A percentile compares a stretch with the other conserved stretches of the same genome.
Conservation (phyloP, 2,888 invertebrate genomes). For the Brachylomia viminalis region DNA sequence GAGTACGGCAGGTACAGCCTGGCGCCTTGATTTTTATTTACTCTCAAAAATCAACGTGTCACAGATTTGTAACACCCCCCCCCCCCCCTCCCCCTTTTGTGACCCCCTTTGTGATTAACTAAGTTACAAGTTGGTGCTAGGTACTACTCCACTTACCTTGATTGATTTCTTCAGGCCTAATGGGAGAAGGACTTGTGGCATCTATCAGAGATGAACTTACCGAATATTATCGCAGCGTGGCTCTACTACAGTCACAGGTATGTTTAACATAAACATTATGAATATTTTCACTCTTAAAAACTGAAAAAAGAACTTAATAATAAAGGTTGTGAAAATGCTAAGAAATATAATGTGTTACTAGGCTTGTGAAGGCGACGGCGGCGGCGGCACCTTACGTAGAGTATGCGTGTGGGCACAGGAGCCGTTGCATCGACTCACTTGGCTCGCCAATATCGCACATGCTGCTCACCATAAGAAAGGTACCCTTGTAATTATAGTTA, state of each 20-base stretch:
- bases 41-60: background rate
- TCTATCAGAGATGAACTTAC: conserved; percentile 96
- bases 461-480: conserved; percentile 95
- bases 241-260: conserved; percentile 96
- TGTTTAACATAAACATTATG: background rate
- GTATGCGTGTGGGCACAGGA: conserved; percentile 96
- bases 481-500: background rate
- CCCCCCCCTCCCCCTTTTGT: no score
- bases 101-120: background rate
- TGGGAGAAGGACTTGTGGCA: conserved; percentile 96
- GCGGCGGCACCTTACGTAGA: conserved; percentile 92
- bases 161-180: conserved; percentile 89
- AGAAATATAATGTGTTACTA: conserved; percentile 51
- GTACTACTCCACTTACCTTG: background rate
- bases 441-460: conserved; percentile 95
- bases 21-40: no score
- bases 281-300: no score
- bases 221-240: conserved; percentile 96
- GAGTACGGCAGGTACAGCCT: background rate
- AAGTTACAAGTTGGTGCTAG: background rate
- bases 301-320: no score
- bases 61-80: no score
- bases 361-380: conserved; percentile 84
- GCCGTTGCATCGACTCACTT: conserved; percentile 94
- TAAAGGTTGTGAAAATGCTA: background rate